These are phyloP conservation scores for Chaenocephalus aceratus DNA, from an alignment of 2,113 vertebrate species.

Conservation along the genomic window DNA sequence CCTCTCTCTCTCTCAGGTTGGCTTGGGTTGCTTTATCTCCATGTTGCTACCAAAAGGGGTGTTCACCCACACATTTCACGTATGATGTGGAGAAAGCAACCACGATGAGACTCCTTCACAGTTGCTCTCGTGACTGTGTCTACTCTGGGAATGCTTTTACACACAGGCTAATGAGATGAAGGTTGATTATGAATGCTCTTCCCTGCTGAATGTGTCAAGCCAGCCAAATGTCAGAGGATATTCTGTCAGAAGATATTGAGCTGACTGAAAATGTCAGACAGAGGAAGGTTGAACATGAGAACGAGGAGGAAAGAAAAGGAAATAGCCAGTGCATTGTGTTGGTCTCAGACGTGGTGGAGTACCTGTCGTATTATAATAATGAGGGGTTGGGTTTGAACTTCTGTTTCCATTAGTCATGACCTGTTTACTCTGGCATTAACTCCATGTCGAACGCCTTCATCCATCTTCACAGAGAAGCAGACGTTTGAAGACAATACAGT, in stretches of 20 bases:
- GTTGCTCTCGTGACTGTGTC: conserved; percentile 38
- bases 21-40: conserved; percentile 32
- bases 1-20: conserved; percentile 7
- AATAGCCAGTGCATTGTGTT: conserved; percentile 39
- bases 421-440: conserved; percentile 46
- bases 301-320: conserved; percentile 49
- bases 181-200: conserved; percentile 67
- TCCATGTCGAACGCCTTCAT: conserved; percentile 28
- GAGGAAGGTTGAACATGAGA: conserved; percentile 37
- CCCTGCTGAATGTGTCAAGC: conserved; percentile 68
- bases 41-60: conserved; percentile 65
- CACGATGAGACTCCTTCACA: conserved; percentile 26
- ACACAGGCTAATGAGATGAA: conserved; percentile 54
- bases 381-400: conserved; percentile 7
- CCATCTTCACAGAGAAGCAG: conserved; percentile 11
- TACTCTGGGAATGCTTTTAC: conserved; percentile 51
- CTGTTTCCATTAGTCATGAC: conserved; percentile 38
- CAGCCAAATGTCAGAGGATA: conserved; percentile 79
- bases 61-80: conserved; percentile 50
- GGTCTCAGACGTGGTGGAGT: conserved; percentile 27
- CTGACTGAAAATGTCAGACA: conserved; percentile 79
- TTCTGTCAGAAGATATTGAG: conserved; percentile 78
- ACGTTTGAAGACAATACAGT: conserved; percentile 6
- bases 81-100: conserved; percentile 48
- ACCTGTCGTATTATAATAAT: conserved; percentile 49